Base-by-base conservation (phyloP, 2,113 vertebrate genomes). In the Siniperca knerii region DNA sequence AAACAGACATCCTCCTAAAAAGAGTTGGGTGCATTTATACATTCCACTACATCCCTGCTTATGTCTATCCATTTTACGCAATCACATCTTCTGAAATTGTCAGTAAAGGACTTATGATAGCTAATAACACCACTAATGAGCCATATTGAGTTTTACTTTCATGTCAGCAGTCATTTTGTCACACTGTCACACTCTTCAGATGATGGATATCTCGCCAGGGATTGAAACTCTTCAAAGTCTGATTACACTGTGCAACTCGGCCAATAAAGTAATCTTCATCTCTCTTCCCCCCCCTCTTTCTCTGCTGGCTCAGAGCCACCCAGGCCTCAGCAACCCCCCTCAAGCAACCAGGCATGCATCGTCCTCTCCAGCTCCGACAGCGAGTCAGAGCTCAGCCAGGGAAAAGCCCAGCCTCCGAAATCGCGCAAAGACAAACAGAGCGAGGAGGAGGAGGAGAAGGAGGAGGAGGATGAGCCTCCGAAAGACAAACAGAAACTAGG, bases 141-240 rank as follows among this genome's bases (percentile, higher is more conserved):
- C 88, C 90, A 86, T 88, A 90, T 91, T 89, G 87, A 90, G 81
- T 92, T 92, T 84, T 90, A 90, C 85, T 94, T 87, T 90, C 78
- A 87, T 88, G 91, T 89, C 90, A 84, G 88, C 69, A 87, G 84
- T 89, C 84, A 82, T 86, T 85, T 86, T 91, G 87, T 92, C 92
- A 90, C 78, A 72, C 90, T 84, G 80, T 74, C 75, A 61, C 84
- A 75, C 88, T 88, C 80, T 21, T 84, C 69, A 77, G 82, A 87
- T 89, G 93, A 94, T 91, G 89, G 88, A 93, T 93, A 82, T 85
- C 88, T 89, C 87, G 1, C 90, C 21, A 1, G 83, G 90, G 83
- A 89, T 83, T 84, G 77, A 90, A 93, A 90, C 69, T 87, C 81
- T 87, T 90, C 85, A 86, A 90, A 90, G 85, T 87, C 81, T 87